These are phyloP conservation scores for Hetaerina americana DNA, from an alignment of 1,140 invertebrate genomes.

Conservation along the genomic window DNA sequence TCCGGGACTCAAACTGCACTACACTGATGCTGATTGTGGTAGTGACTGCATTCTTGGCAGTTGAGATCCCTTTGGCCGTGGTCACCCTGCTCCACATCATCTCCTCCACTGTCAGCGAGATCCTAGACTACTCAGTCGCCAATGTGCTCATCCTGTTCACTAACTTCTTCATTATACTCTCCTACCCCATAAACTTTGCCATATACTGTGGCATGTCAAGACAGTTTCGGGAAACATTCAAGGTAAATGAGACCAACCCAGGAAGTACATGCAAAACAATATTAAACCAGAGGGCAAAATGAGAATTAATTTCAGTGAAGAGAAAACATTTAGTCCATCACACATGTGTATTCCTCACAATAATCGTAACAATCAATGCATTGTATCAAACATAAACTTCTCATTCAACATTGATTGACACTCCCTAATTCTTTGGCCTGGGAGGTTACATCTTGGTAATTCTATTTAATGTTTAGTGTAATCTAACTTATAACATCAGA, in stretches of 20 bases:
- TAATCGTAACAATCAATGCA: too few species aligned
- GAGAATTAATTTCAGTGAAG: too few species aligned
- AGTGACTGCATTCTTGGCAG: slow-evolving; percentile 78
- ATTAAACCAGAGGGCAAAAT: too few species aligned
- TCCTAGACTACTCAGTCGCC: slow-evolving; percentile 64
- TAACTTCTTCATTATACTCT: slow-evolving; percentile 82
- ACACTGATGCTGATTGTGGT: slow-evolving; percentile 92
- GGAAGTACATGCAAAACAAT: too few species aligned
- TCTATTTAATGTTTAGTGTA: too few species aligned
- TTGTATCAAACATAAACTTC: too few species aligned
- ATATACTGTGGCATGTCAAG: slow-evolving; percentile 93
- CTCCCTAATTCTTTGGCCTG: too few species aligned
- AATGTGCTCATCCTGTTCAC: slow-evolving; percentile 75
- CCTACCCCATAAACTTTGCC: slow-evolving; percentile 87
- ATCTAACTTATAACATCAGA: too few species aligned
- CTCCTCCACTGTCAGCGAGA: slow-evolving; percentile 47
- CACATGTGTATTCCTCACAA: too few species aligned
- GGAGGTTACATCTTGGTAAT: too few species aligned
- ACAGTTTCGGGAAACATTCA: slow-evolving; percentile 87
- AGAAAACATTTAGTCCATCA: too few species aligned
- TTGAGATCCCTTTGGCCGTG: slow-evolving; percentile 82
- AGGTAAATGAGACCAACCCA: slow-evolving; percentile 30
- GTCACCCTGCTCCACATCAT: slow-evolving; percentile 77
- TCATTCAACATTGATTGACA: too few species aligned
- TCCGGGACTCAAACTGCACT: slow-evolving; percentile 79